These are phyloP conservation scores for Hipposideros larvatus DNA, from an alignment of 2,797 vertebrate genomes.

Conservation along the genomic window DNA sequence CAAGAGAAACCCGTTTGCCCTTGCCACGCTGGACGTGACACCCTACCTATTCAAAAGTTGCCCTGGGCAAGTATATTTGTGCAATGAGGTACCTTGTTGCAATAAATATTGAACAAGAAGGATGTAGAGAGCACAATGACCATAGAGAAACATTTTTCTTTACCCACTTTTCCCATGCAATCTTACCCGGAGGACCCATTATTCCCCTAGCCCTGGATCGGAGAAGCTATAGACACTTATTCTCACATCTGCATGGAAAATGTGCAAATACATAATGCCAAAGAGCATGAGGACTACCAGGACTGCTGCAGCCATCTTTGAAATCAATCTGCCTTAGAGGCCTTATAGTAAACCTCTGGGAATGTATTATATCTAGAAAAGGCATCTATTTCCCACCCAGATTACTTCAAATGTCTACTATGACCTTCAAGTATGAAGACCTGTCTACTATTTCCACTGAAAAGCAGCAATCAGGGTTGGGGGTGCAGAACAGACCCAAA, in stretches of 20 bases:
- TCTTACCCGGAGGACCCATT: fast-evolving
- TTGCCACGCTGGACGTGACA: too few species aligned
- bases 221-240: neutral
- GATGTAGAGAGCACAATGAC: neutral
- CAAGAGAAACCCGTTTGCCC: too few species aligned
- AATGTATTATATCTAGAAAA: neutral
- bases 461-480: neutral
- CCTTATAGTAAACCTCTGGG: neutral
- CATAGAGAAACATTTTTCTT: neutral
- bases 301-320: fast-evolving
- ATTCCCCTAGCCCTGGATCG: neutral
- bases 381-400: neutral
- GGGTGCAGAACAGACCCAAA: neutral
- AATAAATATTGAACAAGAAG: neutral
- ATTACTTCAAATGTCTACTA: neutral
- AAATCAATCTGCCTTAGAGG: neutral
- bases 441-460: neutral
- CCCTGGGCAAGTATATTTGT: neutral
- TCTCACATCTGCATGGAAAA: neutral
- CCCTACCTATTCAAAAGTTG: neutral
- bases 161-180: neutral
- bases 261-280: neutral
- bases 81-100: neutral
- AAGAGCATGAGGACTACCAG: neutral
- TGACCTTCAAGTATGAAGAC: neutral